These are phyloP conservation scores for Halcyon senegalensis DNA, from an alignment of 2,113 vertebrate species.

Conservation along the genomic window DNA sequence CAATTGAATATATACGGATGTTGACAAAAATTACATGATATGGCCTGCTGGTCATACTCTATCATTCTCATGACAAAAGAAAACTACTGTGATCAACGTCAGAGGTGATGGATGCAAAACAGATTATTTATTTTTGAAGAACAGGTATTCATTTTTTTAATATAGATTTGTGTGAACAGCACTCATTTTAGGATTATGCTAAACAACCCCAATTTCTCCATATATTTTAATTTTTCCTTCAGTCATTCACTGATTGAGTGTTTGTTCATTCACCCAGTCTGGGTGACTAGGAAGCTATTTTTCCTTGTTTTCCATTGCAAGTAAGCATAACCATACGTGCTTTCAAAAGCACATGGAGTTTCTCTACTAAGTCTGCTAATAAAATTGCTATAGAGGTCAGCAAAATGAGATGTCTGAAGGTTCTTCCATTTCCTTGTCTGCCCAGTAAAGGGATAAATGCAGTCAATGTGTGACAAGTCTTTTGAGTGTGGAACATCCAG, in stretches of 20 bases:
- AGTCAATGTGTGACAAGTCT: not conserved
- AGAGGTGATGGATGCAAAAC: not conserved
- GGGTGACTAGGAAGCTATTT: not conserved
- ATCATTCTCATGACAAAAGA: constrained; percentile 5
- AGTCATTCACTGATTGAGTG: not conserved
- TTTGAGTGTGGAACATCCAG: not conserved
- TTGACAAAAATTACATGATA: constrained; percentile 30
- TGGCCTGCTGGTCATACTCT: not conserved
- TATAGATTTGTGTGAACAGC: not conserved
- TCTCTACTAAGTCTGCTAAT: not conserved
- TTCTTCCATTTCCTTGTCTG: not conserved
- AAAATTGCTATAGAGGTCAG: not conserved
- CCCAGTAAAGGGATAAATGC: not conserved
- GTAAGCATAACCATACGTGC: not conserved
- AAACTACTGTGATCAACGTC: not conserved
- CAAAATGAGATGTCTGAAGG: not conserved
- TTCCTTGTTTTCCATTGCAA: not conserved
- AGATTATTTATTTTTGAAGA: constrained; percentile 13
- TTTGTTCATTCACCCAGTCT: not conserved
- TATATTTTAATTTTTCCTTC: not conserved
- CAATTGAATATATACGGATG: not conserved
- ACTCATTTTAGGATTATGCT: not conserved
- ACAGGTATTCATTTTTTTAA: not conserved
- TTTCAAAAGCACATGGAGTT: not conserved
- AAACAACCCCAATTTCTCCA: not conserved